phyloP scores from a whole-genome alignment of 2,797 vertebrate genomes.

The Helicolenus hilgendorfi region DNA sequence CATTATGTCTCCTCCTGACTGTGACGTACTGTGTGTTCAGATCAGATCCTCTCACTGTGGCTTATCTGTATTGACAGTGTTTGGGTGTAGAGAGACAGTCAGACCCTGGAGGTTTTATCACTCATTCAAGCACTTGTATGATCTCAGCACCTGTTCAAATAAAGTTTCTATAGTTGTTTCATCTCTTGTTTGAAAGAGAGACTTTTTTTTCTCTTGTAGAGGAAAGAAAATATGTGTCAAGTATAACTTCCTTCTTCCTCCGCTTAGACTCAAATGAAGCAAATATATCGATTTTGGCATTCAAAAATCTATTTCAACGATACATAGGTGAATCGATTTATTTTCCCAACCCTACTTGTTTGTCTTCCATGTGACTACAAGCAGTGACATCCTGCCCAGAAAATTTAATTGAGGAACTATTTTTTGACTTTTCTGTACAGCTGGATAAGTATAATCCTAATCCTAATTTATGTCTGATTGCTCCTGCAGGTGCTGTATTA shows the following conservation, averaged over 20 bases:
- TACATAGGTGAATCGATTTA: too few species aligned
- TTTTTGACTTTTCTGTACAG: background rate
- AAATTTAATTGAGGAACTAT: too few species aligned
- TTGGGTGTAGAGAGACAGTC: background rate
- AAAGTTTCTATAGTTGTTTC: background rate
- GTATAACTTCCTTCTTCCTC: too few species aligned
- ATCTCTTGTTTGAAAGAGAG: background rate
- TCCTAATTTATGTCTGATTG: background rate
- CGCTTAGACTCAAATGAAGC: too few species aligned
- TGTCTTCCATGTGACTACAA: too few species aligned
- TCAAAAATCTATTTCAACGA: too few species aligned
- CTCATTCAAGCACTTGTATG: background rate
- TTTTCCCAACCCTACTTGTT: too few species aligned
- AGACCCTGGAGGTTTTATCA: background rate
- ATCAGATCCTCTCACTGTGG: background rate
- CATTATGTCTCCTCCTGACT: background rate
- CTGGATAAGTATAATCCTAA: too few species aligned
- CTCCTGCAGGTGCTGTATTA: constrained; percentile 94
- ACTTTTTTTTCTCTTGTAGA: background rate
- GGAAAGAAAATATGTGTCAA: background rate
- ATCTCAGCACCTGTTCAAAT: constrained; percentile 15
- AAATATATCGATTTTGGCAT: too few species aligned
- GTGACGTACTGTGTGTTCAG: background rate
- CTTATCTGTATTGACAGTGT: constrained; percentile 15
- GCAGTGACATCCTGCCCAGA: too few species aligned